Percentiles rank a stretch among this genome's conserved stretches.
phyloP scores from a whole-genome alignment of 2,113 vertebrate species.

The Phalacrocorax brasilianus region DNA sequence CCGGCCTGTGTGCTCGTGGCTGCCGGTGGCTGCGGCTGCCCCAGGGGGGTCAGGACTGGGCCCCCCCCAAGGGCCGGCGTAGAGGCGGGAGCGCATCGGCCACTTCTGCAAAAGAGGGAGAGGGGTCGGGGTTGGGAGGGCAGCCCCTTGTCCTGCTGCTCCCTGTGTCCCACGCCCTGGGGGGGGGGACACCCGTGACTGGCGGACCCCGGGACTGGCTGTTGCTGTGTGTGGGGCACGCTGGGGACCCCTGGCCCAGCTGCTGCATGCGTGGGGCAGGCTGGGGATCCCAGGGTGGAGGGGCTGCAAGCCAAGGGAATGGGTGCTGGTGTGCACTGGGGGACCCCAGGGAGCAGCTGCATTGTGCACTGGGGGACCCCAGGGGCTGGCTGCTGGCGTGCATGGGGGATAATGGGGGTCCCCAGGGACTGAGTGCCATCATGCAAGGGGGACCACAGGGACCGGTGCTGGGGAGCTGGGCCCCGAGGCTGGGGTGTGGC shows the following conservation, averaged over 20 bases:
- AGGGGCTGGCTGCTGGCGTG: neutral
- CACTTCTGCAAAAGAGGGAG: constrained; percentile 79
- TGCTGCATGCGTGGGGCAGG: too few species aligned
- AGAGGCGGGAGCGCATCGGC: constrained; percentile 87
- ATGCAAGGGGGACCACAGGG: too few species aligned
- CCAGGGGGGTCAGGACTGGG: neutral
- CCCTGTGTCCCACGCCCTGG: neutral
- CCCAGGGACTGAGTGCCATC: neutral
- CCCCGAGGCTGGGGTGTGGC: neutral
- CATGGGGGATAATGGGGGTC: neutral
- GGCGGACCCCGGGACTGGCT: too few species aligned
- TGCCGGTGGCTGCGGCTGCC: neutral
- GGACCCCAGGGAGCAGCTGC: too few species aligned
- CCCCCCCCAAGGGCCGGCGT: constrained; percentile 69
- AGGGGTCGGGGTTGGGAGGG: neutral
- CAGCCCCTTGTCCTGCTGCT: neutral
- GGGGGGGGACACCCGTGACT: neutral
- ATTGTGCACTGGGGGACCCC: too few species aligned
- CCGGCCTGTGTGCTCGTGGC: neutral
- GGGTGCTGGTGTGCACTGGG: neutral
- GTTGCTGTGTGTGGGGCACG: neutral
- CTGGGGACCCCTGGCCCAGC: too few species aligned
- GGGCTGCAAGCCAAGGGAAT: neutral
- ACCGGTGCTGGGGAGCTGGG: neutral
- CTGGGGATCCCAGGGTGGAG: neutral